A percentile compares a stretch with the other conserved stretches of the same genome.
Conservation (phyloP, 2,113 vertebrate species). For the Engraulis encrasicolus region DNA sequence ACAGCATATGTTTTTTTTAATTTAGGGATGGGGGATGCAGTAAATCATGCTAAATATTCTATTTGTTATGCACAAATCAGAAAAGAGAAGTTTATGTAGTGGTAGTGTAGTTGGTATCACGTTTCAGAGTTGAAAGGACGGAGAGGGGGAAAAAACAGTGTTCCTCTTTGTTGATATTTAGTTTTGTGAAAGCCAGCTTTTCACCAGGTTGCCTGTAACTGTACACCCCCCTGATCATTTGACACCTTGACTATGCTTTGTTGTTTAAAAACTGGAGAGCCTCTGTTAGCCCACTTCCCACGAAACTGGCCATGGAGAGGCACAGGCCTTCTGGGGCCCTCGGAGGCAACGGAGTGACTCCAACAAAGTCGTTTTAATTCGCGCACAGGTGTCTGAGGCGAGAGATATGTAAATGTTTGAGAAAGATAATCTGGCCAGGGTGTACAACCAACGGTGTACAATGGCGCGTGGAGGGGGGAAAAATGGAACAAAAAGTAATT, state of each 20-base stretch:
- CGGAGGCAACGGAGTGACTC: neutral
- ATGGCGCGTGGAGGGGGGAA: no score
- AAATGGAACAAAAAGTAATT: neutral
- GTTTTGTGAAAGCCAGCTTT: slow-evolving; percentile 7
- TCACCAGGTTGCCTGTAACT: slow-evolving; percentile 14
- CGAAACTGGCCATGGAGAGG: slow-evolving; percentile 4
- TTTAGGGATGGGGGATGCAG: no score
- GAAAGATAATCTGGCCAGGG: slow-evolving; percentile 6
- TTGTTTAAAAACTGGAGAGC: slow-evolving; percentile 4
- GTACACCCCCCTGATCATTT: neutral
- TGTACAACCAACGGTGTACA: neutral
- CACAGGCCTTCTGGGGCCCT: neutral
- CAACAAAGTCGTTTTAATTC: neutral
- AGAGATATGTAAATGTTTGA: slow-evolving; percentile 19
- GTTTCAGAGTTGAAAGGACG: neutral
- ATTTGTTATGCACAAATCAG: neutral
- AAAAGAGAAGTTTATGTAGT: neutral
- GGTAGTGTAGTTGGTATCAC: neutral
- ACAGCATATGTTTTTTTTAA: neutral
- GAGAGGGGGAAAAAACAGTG: neutral
- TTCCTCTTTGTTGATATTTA: slow-evolving; percentile 9
- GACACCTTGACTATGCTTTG: slow-evolving; percentile 16
- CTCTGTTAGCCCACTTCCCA: slow-evolving; percentile 12
- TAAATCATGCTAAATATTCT: neutral
- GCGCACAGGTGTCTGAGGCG: neutral